Evolutionary conservation across 2,797 vertebrate species (phyloP).

Genomic region (Craterocephalus amniculus): DNA sequence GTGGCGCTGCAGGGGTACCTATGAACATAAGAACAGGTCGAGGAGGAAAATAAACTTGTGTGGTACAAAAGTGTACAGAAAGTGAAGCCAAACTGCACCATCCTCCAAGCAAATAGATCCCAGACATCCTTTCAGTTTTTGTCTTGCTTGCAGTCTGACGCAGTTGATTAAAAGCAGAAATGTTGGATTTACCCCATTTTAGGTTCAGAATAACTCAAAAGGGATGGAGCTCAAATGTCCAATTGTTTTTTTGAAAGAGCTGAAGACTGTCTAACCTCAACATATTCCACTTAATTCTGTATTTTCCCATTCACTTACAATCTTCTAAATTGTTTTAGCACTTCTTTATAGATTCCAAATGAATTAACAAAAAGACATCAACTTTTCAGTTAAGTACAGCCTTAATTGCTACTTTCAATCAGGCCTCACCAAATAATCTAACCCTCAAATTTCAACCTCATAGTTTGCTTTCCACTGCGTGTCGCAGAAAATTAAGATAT

Average conservation of each 20-base stretch:
- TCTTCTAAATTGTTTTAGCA: too few species aligned
- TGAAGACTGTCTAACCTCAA: background rate
- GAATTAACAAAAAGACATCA: background rate
- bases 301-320: background rate
- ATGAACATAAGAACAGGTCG: background rate
- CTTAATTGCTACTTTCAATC: background rate
- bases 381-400: background rate
- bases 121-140: background rate
- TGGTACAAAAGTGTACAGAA: background rate
- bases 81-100: slow-evolving; percentile 2
- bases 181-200: background rate
- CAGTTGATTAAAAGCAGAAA: background rate
- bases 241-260: background rate
- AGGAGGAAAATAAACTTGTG: background rate
- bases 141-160: background rate
- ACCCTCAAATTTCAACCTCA: background rate
- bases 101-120: background rate
- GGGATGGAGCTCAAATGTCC: background rate
- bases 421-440: slow-evolving; percentile 17
- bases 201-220: background rate
- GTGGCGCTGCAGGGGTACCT: slow-evolving; percentile 7
- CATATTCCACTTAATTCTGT: background rate
- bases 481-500: slow-evolving; percentile 2
- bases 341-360: too few species aligned
- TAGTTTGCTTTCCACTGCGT: background rate